Evolutionary conservation across 2,888 invertebrate species (phyloP), one percentile per base, ranked within the genome.

Genomic region (Brachypalpus laphriformis): DNA sequence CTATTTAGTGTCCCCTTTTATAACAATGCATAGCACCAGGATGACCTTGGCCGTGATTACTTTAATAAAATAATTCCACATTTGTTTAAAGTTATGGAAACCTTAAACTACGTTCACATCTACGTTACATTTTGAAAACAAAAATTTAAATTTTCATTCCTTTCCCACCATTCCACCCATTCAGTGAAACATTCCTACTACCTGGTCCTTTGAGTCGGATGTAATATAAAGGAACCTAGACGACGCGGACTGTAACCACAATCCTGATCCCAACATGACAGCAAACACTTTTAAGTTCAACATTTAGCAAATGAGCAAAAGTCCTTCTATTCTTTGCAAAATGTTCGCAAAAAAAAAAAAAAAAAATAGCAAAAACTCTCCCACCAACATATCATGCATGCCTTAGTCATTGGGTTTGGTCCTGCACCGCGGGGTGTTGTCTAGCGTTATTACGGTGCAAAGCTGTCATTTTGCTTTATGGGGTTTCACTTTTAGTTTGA

Each of bases 401-500:
- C 49, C 25, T 56, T 47, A 28, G 47, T 16, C 40, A 51, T 2
- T 42, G 8, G 56, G 37, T 45, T 20, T 34, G 25, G 45, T 51
- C 51, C 57, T 65, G 57, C 57, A 40, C 8, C 3, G 11, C 22
- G 31, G 5, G 28, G n/a, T 63, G 59, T 22, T 68, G 51, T 61
- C 59, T 51, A 40, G 34, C 37, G 37, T 37, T 78, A 66, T 63
- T 74, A 68, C 68, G 22, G 47, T 63, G 78, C 78, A 83, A 74
- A 56, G 59, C 47, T 83, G 74, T 68, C 68, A 70, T 80, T 83
- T 83, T 80, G 83, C 68, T 83, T 80, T 80, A 80, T 83, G 74
- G 82, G 54, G 47, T 61, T 78, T 78, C 59, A 66, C 80, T 83
- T 80, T 83, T 80, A 80, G 68, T 80, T 83, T 83, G 80, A 80